Base-by-base conservation (phyloP, 2,113 vertebrate genomes). In the Sapajus apella region DNA sequence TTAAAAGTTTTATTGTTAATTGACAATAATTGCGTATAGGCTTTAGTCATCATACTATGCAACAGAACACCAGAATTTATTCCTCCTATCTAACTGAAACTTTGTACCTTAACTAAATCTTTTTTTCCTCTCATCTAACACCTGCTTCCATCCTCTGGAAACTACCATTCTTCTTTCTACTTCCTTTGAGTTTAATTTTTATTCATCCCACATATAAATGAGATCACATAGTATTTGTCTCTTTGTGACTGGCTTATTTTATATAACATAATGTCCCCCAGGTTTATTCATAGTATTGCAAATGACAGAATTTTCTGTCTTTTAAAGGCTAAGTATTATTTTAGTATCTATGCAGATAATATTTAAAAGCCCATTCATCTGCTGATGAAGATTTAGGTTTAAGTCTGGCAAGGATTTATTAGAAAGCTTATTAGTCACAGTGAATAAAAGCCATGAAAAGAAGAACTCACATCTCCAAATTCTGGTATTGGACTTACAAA, bases 351-450 rank as follows among this genome's bases (percentile, higher is more conserved):
- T 45, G 27, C 17, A 27, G 8, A 5, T 16, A 14, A 47, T 27
- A 77, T 77, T 77, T 47, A 2, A 8, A 32, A 77, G 32, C 47
- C 27, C 75, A 77, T 77, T 77, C 7, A 77, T 77, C 75, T 77
- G 6, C 47, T 77, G 43, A 77, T 77, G 27, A 45, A 77, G 43
- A 47, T 30, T 77, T 47, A 77, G 23, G 27, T 32, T 76, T 47
- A 97, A 66, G 76, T 97, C 77, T 91, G 87, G 87, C 95, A 96
- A 91, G 82, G 94, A 97, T 98, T 98, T 97, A 98, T 98, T 98
- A 97, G 70, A 95, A 97, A 97, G 97, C 91, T 94, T 91, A 90
- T 97, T 87, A 94, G 72, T 97, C 94, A 97, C 95, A 96, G 96
- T 95, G 92, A 97, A 96, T 95, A 92, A 97, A 98, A 88, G 96